A percentile compares a stretch with the other conserved stretches of the same genome.
phyloP scores from a whole-genome alignment of 2,797 vertebrate genomes.

The Sebastes vulpes region DNA sequence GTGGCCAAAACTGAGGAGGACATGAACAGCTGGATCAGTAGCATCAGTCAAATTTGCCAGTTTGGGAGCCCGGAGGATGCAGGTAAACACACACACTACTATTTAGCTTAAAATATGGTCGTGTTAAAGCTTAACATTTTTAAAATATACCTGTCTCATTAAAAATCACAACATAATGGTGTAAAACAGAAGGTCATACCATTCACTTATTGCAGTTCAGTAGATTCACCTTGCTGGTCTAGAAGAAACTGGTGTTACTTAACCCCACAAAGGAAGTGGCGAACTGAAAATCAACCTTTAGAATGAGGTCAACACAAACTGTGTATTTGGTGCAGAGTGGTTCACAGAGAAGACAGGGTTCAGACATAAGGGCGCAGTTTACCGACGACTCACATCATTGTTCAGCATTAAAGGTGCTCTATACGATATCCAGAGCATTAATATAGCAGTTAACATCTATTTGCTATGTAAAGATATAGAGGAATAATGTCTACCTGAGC shows the following conservation, averaged over 20 bases:
- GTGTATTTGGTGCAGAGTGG: neutral
- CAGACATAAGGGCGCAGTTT: neutral
- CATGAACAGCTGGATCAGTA: constrained; percentile 95
- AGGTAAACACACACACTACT: constrained; percentile 74
- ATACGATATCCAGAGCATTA: neutral
- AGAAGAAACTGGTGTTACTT: neutral
- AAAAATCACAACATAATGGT: neutral
- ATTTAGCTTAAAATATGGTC: neutral
- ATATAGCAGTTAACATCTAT: neutral
- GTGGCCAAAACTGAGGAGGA: constrained; percentile 97
- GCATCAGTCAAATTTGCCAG: constrained; percentile 95
- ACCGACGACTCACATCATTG: neutral
- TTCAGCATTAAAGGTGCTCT: neutral
- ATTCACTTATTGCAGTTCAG: neutral
- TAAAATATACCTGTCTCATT: neutral
- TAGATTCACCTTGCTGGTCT: neutral
- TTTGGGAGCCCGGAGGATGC: constrained; percentile 89
- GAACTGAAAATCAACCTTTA: constrained; percentile 2
- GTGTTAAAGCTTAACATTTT: neutral
- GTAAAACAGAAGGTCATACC: neutral
- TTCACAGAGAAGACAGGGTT: neutral
- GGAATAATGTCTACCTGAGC: neutral
- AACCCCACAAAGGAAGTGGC: constrained; percentile 31
- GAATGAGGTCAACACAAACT: constrained; percentile 14
- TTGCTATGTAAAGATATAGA: neutral